These are phyloP conservation scores for Drosophila colorata DNA, from an alignment of 2,888 invertebrate genomes.

Conservation along the genomic window DNA sequence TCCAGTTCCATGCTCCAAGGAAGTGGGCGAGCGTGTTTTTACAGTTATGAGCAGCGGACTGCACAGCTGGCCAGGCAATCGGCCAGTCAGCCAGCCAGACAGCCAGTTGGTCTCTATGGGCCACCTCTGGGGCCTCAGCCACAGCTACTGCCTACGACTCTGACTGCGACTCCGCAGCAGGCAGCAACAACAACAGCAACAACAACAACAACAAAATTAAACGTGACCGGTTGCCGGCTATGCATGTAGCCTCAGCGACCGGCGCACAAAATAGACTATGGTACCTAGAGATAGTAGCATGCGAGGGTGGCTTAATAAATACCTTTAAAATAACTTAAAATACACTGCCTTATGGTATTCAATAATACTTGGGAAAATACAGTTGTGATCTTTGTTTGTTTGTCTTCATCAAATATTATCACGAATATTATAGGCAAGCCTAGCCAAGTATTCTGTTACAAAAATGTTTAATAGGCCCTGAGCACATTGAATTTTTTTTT, in stretches of 20 bases:
- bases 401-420: too few species aligned
- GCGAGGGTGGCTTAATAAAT: constrained; percentile 39
- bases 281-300: constrained; percentile 20
- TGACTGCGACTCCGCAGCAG: constrained; percentile 7
- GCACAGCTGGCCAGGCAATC: constrained; percentile 68
- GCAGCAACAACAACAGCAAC: background rate
- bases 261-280: constrained; percentile 60
- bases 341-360: too few species aligned
- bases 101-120: constrained; percentile 41
- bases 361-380: too few species aligned
- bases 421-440: too few species aligned
- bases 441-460: too few species aligned
- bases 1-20: constrained; percentile 46
- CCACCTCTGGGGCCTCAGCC: constrained; percentile 27
- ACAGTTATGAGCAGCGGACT: constrained; percentile 72
- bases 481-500: too few species aligned
- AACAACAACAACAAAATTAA: constrained; percentile 39
- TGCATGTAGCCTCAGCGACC: constrained; percentile 39
- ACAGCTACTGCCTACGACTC: constrained; percentile 20
- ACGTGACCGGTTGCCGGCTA: constrained; percentile 77
- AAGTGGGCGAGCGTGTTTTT: constrained; percentile 83
- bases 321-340: background rate
- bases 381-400: too few species aligned
- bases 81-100: constrained; percentile 38
- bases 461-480: too few species aligned